A percentile compares a stretch with the other conserved stretches of the same genome.
Conservation (phyloP, 2,113 vertebrate species). For the Cynopterus brachyotis region DNA sequence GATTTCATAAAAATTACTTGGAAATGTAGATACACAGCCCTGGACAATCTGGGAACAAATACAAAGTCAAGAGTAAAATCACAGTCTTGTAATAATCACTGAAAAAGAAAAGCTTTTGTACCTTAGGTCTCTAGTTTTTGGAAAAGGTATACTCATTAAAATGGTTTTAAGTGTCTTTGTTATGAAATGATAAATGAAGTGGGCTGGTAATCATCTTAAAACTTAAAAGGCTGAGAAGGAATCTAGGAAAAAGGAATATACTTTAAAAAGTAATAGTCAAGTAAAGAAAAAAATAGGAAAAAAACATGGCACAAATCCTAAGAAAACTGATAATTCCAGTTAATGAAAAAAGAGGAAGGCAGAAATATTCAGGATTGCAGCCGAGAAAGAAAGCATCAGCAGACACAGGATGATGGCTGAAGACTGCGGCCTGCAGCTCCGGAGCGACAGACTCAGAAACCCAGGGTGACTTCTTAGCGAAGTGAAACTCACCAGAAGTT, state of each 20-base stretch:
- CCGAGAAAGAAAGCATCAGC: not conserved
- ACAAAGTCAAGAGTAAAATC: not conserved
- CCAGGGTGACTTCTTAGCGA: not conserved
- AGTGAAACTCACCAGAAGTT: not conserved
- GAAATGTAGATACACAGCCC: not conserved
- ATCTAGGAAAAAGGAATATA: not conserved
- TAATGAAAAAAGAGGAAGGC: not conserved
- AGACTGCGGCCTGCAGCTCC: fast-evolving
- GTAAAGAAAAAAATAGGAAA: not conserved
- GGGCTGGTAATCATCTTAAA: not conserved
- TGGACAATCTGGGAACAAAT: not conserved
- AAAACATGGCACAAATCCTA: not conserved
- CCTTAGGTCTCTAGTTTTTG: not conserved
- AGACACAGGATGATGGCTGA: not conserved
- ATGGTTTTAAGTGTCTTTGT: not conserved
- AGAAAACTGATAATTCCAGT: not conserved
- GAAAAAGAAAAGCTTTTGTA: not conserved
- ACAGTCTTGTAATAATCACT: not conserved
- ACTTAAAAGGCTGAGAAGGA: not conserved
- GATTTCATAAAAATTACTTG: not conserved
- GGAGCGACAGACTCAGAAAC: not conserved
- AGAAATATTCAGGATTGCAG: not conserved
- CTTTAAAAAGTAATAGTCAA: not conserved
- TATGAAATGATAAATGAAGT: not conserved
- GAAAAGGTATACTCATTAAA: not conserved